Evolutionary conservation across 2,888 invertebrate genomes (phyloP), one percentile per base, ranked within the genome.

Genomic region (Hesperia comma): DNA sequence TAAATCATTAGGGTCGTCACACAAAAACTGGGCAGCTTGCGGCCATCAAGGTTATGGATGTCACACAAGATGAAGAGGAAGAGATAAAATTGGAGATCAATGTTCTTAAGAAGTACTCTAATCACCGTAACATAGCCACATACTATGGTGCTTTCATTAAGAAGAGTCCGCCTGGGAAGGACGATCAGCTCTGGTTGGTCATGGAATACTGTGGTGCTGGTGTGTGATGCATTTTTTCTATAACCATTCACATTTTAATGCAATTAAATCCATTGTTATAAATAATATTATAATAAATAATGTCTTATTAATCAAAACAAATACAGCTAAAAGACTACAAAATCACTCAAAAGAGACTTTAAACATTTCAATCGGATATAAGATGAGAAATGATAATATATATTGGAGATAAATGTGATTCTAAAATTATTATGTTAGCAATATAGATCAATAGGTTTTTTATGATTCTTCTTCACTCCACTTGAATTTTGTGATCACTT

Each of bases 201-300:
- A 99, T 99, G 99, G 99, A 99, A 92, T 99, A 99, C 87, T 99
- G 99, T 93, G 99, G 99, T 78, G 99, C 99, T 86, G 99, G 96
- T 93, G 72, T 71, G 85, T 83, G 8, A 17, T 21, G 17, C 21
- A 70, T 70, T 69, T 32, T 55, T 51, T n/a, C n/a, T 62, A 15
- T 5, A 49, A 17, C 3, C 61, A 0, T 55, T 41, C 37, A 6
- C 46, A 61, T 54, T 32, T 46, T 46, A 12, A 7, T 17, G 12
- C 15, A 12, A 0, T 37, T 26, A 26, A 26, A n/a, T n/a, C n/a
- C n/a, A n/a, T n/a, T n/a, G n/a, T n/a, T n/a, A n/a, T n/a, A n/a
- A n/a, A n/a, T n/a, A n/a, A n/a, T n/a, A n/a, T n/a, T n/a, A n/a
- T n/a, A n/a, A n/a, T n/a, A n/a, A n/a, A n/a, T n/a, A n/a, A n/a